Evolutionary conservation across 2,797 vertebrate species (phyloP), one percentile per base, ranked within the genome.

Genomic region (Acipenser transmontanus): DNA sequence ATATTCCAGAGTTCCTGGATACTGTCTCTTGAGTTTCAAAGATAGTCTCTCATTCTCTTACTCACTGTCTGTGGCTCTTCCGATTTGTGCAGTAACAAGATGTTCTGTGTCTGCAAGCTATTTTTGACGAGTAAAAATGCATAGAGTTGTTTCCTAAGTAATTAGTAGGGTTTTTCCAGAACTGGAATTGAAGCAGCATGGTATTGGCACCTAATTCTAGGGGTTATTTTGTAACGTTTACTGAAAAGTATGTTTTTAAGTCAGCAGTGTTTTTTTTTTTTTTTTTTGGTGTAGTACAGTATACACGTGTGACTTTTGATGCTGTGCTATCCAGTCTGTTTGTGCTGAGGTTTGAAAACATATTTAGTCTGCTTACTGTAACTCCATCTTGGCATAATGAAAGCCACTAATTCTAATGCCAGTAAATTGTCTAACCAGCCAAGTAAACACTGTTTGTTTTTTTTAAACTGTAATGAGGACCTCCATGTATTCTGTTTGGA

Each of bases 11-110:
- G 61, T 68, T 57, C 51, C 70, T 76, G 67, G 69, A 59, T 72
- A 62, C 62, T 74, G 72, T 77, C 70, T 79, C 74, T 69, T 71
- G 62, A 73, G 65, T 73, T 69, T 72, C 68, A 34, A 64, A 66
- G 67, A 76, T 73, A 76, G 49, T 59, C 52, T 7, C 74, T 81
- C 74, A 73, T 72, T 63, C 72, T 80, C 84, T 86, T 84, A 86
- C 78, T 85, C 82, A 81, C 76, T 69, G 82, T 84, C 82, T 87
- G 78, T 71, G 67, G 66, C 70, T 80, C 79, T 87, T 87, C 84
- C 77, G 81, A 66, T 74, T 56, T 69, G 72, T 67, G 68, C 74
- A 61, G 60, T 73, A 72, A 70, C 65, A 68, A 71, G 52, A 67
- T 50, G 67, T 12, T 20, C 59, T 63, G 50, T 49, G 61, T 59